Percentiles rank a stretch among this genome's conserved stretches.
These are phyloP conservation scores for Malurus leucopterus DNA, from an alignment of 2,797 vertebrate species.

Conservation along the genomic window DNA sequence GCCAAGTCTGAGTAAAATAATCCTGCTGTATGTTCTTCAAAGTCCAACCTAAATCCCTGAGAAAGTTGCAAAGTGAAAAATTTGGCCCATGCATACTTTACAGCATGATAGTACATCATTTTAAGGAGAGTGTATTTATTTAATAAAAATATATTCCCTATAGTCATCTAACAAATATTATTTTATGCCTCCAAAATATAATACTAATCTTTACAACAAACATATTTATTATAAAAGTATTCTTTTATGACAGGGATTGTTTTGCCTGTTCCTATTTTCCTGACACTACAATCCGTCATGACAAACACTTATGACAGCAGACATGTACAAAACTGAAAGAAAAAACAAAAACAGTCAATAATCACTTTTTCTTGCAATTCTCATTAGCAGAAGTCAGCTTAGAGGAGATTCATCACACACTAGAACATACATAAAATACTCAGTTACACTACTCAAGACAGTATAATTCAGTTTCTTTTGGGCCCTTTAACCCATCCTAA, in stretches of 20 bases:
- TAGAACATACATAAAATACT: neutral
- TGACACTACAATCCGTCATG: neutral
- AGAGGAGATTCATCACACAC: neutral
- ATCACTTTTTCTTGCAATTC: neutral
- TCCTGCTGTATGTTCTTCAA: slow-evolving; percentile 12
- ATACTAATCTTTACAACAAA: neutral
- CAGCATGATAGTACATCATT: neutral
- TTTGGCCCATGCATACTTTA: neutral
- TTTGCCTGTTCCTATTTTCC: neutral
- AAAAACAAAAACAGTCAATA: neutral
- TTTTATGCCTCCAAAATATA: neutral
- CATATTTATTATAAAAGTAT: neutral
- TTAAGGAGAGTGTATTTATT: neutral
- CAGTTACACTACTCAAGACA: neutral
- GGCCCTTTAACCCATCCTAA: neutral
- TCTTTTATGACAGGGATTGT: neutral
- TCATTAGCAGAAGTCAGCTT: neutral
- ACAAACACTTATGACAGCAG: neutral
- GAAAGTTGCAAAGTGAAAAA: slow-evolving; percentile 37
- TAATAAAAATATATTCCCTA: neutral
- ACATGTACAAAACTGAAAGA: neutral
- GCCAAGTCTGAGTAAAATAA: slow-evolving; percentile 21
- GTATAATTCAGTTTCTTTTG: neutral
- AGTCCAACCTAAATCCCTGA: neutral
- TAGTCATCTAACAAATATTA: neutral